Conservation (phyloP, 2,888 invertebrate species). For the Napeogenes sylphis region DNA sequence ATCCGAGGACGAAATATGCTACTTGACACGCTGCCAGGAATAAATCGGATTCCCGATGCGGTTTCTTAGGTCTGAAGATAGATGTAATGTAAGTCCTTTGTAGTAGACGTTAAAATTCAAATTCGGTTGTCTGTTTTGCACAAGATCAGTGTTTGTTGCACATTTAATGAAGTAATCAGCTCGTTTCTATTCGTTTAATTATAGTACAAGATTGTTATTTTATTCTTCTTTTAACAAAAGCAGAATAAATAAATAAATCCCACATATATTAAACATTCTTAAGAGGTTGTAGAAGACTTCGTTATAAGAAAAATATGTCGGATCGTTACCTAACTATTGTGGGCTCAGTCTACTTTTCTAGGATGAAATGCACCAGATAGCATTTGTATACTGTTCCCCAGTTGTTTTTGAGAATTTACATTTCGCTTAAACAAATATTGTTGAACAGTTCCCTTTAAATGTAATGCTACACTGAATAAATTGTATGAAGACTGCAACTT, state of each 20-base stretch:
- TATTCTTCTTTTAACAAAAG: background rate
- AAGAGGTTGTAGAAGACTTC: slow-evolving; percentile 33
- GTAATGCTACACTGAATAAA: slow-evolving; percentile 21
- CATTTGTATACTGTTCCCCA: slow-evolving; percentile 55
- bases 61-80: slow-evolving; percentile 25
- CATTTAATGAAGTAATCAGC: slow-evolving; percentile 12
- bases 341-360: slow-evolving; percentile 26
- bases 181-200: slow-evolving; percentile 4
- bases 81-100: slow-evolving; percentile 26
- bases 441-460: slow-evolving; percentile 35
- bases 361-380: slow-evolving; percentile 37
- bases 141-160: slow-evolving; percentile 15
- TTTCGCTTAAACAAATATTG: slow-evolving; percentile 45
- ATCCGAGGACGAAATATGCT: slow-evolving; percentile 57
- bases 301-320: slow-evolving; percentile 41
- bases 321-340: slow-evolving; percentile 33
- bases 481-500: slow-evolving; percentile 20
- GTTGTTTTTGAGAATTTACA: slow-evolving; percentile 52
- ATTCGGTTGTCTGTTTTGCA: slow-evolving; percentile 15
- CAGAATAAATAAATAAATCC: too few relatives aligned
- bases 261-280: background rate
- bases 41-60: slow-evolving; percentile 60
- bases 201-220: background rate
- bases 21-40: slow-evolving; percentile 66
- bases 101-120: slow-evolving; percentile 28